Evolutionary conservation across 2,888 invertebrate genomes (phyloP).

Genomic region (Cloeon dipterum): DNA sequence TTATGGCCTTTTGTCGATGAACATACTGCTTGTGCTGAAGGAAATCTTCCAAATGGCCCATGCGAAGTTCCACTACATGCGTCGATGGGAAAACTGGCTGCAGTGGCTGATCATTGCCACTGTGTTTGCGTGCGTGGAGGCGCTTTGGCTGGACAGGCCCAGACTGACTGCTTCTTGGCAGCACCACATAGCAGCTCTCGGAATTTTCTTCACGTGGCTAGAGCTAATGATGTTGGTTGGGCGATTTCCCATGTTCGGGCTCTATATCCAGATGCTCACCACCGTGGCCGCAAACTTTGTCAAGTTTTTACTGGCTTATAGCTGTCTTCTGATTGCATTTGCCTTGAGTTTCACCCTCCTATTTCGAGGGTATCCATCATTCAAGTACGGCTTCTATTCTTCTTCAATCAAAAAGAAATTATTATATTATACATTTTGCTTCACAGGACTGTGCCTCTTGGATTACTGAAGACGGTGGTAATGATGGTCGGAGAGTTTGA

Average conservation of each 20-base stretch:
- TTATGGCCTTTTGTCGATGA: conserved; percentile 19
- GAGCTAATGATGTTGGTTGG: conserved; percentile 72
- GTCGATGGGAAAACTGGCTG: conserved; percentile 67
- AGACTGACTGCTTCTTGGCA: conserved; percentile 33
- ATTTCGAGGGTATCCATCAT: conserved; percentile 52
- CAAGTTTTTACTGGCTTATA: conserved; percentile 57
- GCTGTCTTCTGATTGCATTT: conserved; percentile 57
- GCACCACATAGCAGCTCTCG: conserved; percentile 55
- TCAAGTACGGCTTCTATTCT: too few relatives aligned
- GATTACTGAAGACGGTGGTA: conserved; percentile 52
- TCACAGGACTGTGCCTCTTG: conserved; percentile 28
- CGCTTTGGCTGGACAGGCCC: conserved; percentile 10
- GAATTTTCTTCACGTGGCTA: conserved; percentile 58
- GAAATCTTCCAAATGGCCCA: conserved; percentile 60
- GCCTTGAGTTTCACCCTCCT: conserved; percentile 60
- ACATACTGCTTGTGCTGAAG: conserved; percentile 21
- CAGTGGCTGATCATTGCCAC: conserved; percentile 55
- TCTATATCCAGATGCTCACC: conserved; percentile 75
- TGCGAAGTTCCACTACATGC: conserved; percentile 43
- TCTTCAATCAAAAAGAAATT: too few relatives aligned
- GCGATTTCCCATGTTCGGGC: conserved; percentile 61
- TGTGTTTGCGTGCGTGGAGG: conserved; percentile 22
- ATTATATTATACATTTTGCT: too few relatives aligned
- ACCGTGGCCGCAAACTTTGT: conserved; percentile 61
- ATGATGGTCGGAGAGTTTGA: conserved; percentile 80